Evolutionary conservation across 2,888 invertebrate species (phyloP).

Genomic region (Thumatha senex): DNA sequence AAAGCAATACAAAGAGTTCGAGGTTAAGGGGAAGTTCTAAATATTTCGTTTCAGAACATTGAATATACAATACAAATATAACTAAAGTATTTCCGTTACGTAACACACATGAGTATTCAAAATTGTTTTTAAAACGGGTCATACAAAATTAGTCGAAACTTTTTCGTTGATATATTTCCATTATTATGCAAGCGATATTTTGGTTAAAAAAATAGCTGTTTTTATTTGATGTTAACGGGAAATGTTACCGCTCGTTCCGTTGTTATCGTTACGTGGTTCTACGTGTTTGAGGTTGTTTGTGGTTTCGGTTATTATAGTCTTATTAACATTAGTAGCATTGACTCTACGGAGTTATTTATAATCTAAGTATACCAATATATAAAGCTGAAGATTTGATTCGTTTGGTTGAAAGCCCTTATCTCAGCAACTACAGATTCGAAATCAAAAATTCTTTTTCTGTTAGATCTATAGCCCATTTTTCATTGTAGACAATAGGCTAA

Average conservation of each 20-base stretch:
- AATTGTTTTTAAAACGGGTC: background rate
- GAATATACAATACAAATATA: too few species aligned
- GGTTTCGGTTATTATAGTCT: conserved; percentile 15
- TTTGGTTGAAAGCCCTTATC: too few species aligned
- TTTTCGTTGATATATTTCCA: background rate
- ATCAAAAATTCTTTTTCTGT: too few species aligned
- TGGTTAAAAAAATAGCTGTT: background rate
- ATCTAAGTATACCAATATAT: too few species aligned
- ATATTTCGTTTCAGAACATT: too few species aligned
- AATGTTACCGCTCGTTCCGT: conserved; percentile 17
- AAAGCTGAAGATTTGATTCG: too few species aligned
- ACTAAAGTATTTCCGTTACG: background rate
- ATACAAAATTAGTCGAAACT: background rate
- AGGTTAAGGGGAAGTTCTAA: too few species aligned
- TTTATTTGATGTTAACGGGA: conserved; percentile 13
- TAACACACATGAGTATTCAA: background rate
- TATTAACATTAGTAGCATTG: conserved; percentile 3
- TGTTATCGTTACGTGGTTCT: conserved; percentile 25
- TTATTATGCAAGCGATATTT: background rate
- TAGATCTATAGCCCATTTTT: too few species aligned
- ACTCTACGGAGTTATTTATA: background rate
- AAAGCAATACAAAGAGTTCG: too few species aligned
- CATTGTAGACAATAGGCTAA: too few species aligned
- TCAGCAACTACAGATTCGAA: too few species aligned
- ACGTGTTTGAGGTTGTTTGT: conserved; percentile 10